These are phyloP conservation scores for Dipus sagitta DNA, from an alignment of 2,797 vertebrate genomes.

Conservation along the genomic window DNA sequence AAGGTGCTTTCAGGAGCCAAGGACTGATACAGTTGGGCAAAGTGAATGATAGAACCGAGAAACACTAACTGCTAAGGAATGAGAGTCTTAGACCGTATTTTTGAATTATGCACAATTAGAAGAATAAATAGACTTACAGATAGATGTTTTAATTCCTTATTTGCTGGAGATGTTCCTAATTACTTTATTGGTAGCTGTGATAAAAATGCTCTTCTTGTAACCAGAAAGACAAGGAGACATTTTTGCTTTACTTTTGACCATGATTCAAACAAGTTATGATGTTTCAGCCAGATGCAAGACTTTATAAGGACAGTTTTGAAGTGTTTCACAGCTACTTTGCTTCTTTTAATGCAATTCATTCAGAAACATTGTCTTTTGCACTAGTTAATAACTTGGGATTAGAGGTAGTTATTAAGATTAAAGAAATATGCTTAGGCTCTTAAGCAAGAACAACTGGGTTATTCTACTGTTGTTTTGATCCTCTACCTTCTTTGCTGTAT, in stretches of 20 bases:
- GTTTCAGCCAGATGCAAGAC: not conserved
- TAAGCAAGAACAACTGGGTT: not conserved
- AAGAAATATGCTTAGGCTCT: not conserved
- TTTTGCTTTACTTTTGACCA: not conserved
- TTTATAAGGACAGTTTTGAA: not conserved
- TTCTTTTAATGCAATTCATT: slow-evolving; percentile 7
- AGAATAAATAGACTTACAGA: slow-evolving; percentile 2
- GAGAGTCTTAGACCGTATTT: not conserved
- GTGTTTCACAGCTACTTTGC: not conserved
- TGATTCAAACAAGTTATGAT: not conserved
- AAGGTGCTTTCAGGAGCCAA: not conserved
- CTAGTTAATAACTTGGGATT: not conserved
- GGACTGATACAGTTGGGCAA: not conserved
- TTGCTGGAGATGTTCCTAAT: not conserved
- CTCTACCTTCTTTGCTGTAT: not conserved
- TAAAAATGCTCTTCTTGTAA: not conserved
- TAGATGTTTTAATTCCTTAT: not conserved
- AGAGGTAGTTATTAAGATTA: not conserved
- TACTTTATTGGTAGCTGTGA: not conserved
- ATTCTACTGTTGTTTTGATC: not conserved
- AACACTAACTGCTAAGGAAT: too few relatives aligned
- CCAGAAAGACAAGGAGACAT: not conserved
- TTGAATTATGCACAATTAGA: not conserved
- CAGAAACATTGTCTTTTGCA: slow-evolving; percentile 20
- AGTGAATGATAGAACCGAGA: not conserved